Evolutionary conservation across 2,113 vertebrate species (phyloP).

Genomic region (Corythornis madagascariensis): DNA sequence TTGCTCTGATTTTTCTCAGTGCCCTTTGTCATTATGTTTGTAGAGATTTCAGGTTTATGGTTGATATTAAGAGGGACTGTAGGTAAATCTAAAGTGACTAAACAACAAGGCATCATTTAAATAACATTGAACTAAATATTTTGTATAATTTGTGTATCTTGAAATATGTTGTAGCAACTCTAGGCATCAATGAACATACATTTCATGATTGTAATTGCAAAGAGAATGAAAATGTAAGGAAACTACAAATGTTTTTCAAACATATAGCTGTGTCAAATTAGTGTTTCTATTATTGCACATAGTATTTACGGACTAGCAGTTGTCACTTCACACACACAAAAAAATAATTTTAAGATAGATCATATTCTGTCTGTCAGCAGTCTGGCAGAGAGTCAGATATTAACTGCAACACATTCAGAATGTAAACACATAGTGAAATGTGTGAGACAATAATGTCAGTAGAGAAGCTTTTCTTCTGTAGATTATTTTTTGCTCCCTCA

Average conservation of each 20-base stretch:
- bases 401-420: slow-evolving; percentile 49
- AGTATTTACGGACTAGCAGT: slow-evolving; percentile 46
- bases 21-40: neutral
- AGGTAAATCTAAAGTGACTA: neutral
- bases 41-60: neutral
- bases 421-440: slow-evolving; percentile 60
- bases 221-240: neutral
- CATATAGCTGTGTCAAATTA: slow-evolving; percentile 26
- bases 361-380: slow-evolving; percentile 43
- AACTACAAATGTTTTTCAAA: neutral
- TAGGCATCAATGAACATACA: neutral
- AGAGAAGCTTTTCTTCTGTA: slow-evolving; percentile 41
- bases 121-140: neutral
- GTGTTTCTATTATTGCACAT: slow-evolving; percentile 26
- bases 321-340: neutral
- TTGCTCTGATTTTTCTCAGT: neutral
- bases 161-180: neutral
- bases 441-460: slow-evolving; percentile 37
- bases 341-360: slow-evolving; percentile 27
- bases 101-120: neutral
- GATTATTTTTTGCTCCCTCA: slow-evolving; percentile 36
- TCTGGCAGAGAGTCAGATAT: slow-evolving; percentile 56
- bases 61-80: slow-evolving; percentile 1
- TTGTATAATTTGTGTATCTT: neutral
- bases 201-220: slow-evolving; percentile 22